These are phyloP conservation scores for Rhabdornis inornatus DNA, from an alignment of 2,113 vertebrate species.

Conservation along the genomic window DNA sequence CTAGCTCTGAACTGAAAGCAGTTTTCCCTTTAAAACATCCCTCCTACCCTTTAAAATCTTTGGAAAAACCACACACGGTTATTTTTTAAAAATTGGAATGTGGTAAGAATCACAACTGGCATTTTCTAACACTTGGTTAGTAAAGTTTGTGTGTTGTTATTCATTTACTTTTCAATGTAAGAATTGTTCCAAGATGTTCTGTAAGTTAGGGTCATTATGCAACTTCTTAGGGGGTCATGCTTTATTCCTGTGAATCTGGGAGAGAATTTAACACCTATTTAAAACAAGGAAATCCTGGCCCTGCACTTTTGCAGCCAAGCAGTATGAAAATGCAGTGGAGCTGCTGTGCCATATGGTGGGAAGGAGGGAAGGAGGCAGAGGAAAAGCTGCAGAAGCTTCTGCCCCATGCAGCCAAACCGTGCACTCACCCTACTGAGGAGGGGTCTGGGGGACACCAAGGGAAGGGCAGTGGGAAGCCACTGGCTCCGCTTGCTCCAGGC, in stretches of 20 bases:
- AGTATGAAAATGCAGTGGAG: not conserved
- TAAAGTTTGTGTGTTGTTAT: slow-evolving; percentile 36
- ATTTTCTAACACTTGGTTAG: slow-evolving; percentile 31
- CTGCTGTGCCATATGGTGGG: not conserved
- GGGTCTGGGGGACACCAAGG: not conserved
- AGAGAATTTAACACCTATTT: slow-evolving; percentile 50
- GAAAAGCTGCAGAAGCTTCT: not conserved
- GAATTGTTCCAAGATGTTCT: slow-evolving; percentile 63
- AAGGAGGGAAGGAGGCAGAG: not conserved
- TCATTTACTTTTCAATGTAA: slow-evolving; percentile 30
- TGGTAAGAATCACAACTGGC: slow-evolving; percentile 20
- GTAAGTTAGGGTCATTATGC: not conserved
- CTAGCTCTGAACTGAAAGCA: slow-evolving; percentile 58
- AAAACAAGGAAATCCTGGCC: slow-evolving; percentile 19
- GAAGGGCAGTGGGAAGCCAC: accelerated
- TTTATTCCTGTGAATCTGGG: slow-evolving; percentile 28
- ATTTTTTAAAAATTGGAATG: slow-evolving; percentile 36
- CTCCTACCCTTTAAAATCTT: slow-evolving; percentile 37
- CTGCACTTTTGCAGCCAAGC: not conserved
- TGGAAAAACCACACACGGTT: slow-evolving; percentile 51
- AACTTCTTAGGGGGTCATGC: slow-evolving; percentile 48
- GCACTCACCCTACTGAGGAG: not conserved
- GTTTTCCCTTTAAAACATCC: slow-evolving; percentile 37
- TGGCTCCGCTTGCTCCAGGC: accelerated
- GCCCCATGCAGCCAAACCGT: not conserved